Base-by-base conservation (phyloP, 2,113 vertebrate species). In the Brachyhypopomus gauderio region DNA sequence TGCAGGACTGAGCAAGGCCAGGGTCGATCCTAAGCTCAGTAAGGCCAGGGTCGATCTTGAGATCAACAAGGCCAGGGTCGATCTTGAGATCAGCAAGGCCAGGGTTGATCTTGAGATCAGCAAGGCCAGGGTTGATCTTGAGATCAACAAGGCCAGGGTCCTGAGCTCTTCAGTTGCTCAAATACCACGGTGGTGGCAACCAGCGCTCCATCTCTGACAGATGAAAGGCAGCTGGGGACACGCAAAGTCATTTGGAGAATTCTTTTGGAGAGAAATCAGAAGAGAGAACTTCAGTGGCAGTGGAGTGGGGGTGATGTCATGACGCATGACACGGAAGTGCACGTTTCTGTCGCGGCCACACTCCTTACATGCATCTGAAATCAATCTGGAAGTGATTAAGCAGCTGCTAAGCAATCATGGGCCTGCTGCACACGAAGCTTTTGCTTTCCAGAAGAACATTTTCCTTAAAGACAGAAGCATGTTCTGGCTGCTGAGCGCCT, bases 221-320 rank as follows among this genome's bases (percentile, higher is more conserved):
- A 30, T 1, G 64, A n/a, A 19, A 41, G 11, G 5, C 30, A 17
- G 5, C 7, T 74, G 82, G 74, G 88, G 87, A 90, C 79, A 88
- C 75, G 59, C 80, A 59, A 86, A 71, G 52, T 22, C 30, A 59
- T 23, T 16, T 14, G 6, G 17, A 27, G 2, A 8, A 22, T 41
- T 41, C n/a, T n/a, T n/a, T 87, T 85, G 79, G 83, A 85, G 63
- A 59, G 84, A 34, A 79, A 0, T 58, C 79, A 77, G 77, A 72
- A 4, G 58, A 41, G 30, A 45, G 14, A 38, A 59, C 7, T 4
- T 36, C 27, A 34, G 25, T 23, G 38, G 38, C 30, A 22, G 66
- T 11, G 5, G 34, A 41, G 30, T 5, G n/a, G 3, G n/a, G 22
- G 58, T 71, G 41, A 60, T 58, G 60, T 75, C 58, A 62, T 17